Base-by-base conservation (phyloP, 2,797 vertebrate genomes). In the Galaxias olidus region DNA sequence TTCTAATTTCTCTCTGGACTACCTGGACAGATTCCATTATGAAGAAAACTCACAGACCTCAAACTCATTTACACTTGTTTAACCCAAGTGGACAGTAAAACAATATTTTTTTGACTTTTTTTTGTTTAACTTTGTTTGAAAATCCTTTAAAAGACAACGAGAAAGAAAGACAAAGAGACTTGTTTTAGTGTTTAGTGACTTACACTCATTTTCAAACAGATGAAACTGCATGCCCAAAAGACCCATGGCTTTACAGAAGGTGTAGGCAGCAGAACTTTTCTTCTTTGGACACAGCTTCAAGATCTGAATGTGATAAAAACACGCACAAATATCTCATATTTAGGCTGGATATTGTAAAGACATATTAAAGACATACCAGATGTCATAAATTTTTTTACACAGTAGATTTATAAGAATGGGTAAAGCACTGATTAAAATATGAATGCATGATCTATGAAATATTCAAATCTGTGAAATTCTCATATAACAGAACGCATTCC, bases 221-320 rank as follows among this genome's bases (percentile, higher is more conserved):
- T 98, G 95, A 81, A 96, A 98, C 88, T 98, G 96, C 95, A 98
- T 96, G 67, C 96, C 97, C 54, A 98, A 88, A n/a, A 99, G 92
- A 55, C 95, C 94, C 1, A 97, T 92, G 0, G 96, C 94, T 90
- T 96, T 97, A 92, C 96, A 98, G 87, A 98, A 99, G 0, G 95
- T 99, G 78, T 99, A 99, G 0, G 98, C 98, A n/a, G 96, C 97
- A 10, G 96, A 93, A 57, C 94, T 98, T 85, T 97, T 98, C 93
- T 98, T 99, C 91, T 99, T 99, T 40, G 97, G 97, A 83, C 97
- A 99, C 71, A 99, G 92, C 88, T 99, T 99, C 81, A 98, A 92
- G 73, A 99, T 98, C 98, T 99, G 87, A 62, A 68, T 66, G 46
- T 67, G 49, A 42, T 64, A 57, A 49, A 45, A 47, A 50, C 20